Evolutionary conservation across 2,797 vertebrate species (phyloP), one percentile per base, ranked within the genome.

Genomic region (Salmo trutta): DNA sequence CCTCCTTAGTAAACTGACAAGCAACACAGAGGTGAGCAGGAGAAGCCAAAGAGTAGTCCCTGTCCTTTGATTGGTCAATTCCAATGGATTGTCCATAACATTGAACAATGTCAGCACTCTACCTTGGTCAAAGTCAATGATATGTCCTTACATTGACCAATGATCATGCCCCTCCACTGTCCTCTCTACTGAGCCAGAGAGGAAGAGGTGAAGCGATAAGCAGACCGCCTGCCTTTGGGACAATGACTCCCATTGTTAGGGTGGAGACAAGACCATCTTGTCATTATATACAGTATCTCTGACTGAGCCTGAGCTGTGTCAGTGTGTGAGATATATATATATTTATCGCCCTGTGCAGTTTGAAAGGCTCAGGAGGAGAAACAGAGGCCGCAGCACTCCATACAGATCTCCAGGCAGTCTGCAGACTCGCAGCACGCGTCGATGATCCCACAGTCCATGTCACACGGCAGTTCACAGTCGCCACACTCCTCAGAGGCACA

Each of bases 391-490:
- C 98, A 99, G 93, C 98, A 99, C 93, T 99, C 98, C 98, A 99
- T 99, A 89, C 98, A 99, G 93, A 99, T 99, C 95, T 99, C 98
- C 85, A 99, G 94, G 92, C 98, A 99, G 95, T 99, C 98, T 1
- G 97, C 97, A 0, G 98, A 99, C 95, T 99, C 98, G 73, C 98
- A 99, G 95, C 98, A 99, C 82, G 98, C 98, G 53, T 99, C 98
- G 59, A 99, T 95, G 93, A 99, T 99, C 92, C 98, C 97, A 71
- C 98, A 99, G 95, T 99, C 98, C 95, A 98, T 97, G 94, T 97
- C 97, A 75, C 98, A 99, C 81, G 98, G 98, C 88, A 99, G 95
- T 90, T 97, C 97, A 71, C 98, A 99, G 92, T 98, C 97, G 0
- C 96, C 96, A 0, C 97, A 99, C 91, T 98, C 98, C 75, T 97